phyloP scores from a whole-genome alignment of 2,113 vertebrate genomes.

The Entomyzon cyanotis region DNA sequence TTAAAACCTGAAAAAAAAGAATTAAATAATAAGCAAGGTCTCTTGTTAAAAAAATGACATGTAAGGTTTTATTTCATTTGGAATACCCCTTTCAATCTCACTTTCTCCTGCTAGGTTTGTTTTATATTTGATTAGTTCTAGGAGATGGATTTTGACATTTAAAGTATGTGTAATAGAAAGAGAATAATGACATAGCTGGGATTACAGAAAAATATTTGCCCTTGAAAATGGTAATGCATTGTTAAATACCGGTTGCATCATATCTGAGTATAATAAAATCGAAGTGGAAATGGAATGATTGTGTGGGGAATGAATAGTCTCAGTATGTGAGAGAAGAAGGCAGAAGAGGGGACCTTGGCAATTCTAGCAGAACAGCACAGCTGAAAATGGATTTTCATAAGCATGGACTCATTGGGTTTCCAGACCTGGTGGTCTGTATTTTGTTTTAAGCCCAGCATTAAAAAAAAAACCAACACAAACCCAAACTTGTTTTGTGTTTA shows the following conservation, averaged over 20 bases:
- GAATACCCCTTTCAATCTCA: conserved; percentile 13
- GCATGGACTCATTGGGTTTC: neutral
- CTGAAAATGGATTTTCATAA: neutral
- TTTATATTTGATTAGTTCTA: conserved; percentile 39
- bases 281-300: conserved; percentile 12
- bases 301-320: conserved; percentile 10
- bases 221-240: conserved; percentile 44
- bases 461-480: neutral
- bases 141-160: conserved; percentile 52
- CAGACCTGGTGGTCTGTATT: neutral
- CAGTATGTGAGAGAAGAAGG: neutral
- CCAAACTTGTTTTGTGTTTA: neutral
- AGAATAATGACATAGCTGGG: conserved; percentile 40
- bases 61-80: neutral
- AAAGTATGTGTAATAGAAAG: conserved; percentile 36
- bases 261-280: conserved; percentile 15
- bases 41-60: neutral
- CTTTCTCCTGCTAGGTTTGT: neutral
- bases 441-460: neutral
- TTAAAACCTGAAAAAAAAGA: neutral
- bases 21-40: neutral
- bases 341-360: neutral
- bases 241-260: conserved; percentile 35
- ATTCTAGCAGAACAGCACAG: neutral
- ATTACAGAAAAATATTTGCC: conserved; percentile 55